Evolutionary conservation across 2,797 vertebrate genomes (phyloP).

Genomic region (Dendrocincla fuliginosa): DNA sequence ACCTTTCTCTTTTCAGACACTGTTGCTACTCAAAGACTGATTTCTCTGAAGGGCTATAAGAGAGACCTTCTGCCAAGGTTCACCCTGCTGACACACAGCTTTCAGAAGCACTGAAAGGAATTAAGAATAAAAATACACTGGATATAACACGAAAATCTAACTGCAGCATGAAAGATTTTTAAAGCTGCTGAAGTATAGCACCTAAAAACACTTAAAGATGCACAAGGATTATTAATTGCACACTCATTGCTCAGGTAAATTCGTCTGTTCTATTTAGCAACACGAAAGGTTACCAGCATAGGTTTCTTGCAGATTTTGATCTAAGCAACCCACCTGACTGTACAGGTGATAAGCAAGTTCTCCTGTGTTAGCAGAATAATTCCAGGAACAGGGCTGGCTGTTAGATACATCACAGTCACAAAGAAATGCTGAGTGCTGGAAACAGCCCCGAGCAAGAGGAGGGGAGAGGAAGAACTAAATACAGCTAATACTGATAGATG

Average conservation of each 20-base stretch:
- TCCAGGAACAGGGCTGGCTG: conserved; percentile 1
- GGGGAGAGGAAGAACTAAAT: not conserved
- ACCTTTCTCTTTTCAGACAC: not conserved
- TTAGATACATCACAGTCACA: conserved; percentile 9
- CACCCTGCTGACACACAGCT: not conserved
- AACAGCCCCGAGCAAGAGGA: not conserved
- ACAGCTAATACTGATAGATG: not conserved
- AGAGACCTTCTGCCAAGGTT: not conserved
- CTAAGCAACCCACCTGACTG: not conserved
- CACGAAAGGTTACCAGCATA: not conserved
- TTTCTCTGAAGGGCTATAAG: not conserved
- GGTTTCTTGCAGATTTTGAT: conserved; percentile 9
- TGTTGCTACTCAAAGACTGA: not conserved
- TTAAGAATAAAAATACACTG: not conserved
- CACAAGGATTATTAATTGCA: not conserved
- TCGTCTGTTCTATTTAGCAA: not conserved
- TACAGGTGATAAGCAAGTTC: conserved; percentile 57
- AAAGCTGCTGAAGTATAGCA: not conserved
- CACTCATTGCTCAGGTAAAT: not conserved
- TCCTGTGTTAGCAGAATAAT: conserved; percentile 32
- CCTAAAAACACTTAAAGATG: not conserved
- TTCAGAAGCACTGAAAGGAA: not conserved
- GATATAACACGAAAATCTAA: not conserved
- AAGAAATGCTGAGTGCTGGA: conserved; percentile 12
- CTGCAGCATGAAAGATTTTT: not conserved